Evolutionary conservation across 2,888 invertebrate genomes (phyloP), one percentile per base, ranked within the genome.

Genomic region (Diaphora mendica): DNA sequence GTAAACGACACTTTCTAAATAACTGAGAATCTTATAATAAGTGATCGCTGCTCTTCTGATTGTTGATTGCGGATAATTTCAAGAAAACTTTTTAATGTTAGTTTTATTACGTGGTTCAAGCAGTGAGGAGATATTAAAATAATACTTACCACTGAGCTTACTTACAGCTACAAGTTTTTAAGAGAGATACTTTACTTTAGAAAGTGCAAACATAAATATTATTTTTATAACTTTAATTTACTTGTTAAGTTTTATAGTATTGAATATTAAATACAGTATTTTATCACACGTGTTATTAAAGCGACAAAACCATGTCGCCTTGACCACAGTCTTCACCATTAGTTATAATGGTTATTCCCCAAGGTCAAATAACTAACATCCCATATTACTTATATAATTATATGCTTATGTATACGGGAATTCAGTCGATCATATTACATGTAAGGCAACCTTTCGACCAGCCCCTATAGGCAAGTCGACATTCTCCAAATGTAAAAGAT

Each of bases 161-260:
- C 23, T 30, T 13, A 55, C 20, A 30, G 55, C 33, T 30, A 42
- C 66, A 66, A 65, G 66, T 71, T 51, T 65, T 66, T 26, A 44
- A 59, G 13, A 23, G 9, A 26, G 2, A 65, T 39, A 55, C 35
- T 67, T 15, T 55, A 33, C 13, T 59, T 59, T 39, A 68, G 67
- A 72, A 68, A 67, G 68, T 72, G 33, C 33, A 3, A 68, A 68
- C n/a, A 44, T 68, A 68, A 68, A 64, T 64, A 64, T 64, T 30
- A 20, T 35, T 51, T 67, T 62, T 64, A 68, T 48, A 55, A 55
- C 26, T 13, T 39, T 48, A 68, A 30, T 66, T 30, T 44, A n/a
- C 33, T 66, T 66, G 23, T 66, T 39, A 30, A 26, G 44, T 33
- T 64, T 70, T 30, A 59, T 26, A 39, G 9, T 44, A 9, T n/a